Percentiles rank a stretch among this genome's conserved stretches.
phyloP scores from a whole-genome alignment of 2,113 vertebrate species.

The Nycticorax nycticorax region DNA sequence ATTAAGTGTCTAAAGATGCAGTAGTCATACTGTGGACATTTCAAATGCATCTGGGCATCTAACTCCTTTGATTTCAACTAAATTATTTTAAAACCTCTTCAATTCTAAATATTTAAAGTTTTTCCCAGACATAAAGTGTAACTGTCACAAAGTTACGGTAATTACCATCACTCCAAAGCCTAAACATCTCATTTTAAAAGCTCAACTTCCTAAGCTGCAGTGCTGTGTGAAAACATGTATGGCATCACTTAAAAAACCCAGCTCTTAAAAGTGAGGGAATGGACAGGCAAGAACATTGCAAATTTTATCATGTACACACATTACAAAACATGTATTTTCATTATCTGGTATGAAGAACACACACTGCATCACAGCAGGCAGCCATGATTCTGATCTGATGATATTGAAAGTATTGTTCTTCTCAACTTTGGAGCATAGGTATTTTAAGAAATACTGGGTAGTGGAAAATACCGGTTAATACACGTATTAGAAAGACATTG shows the following conservation, averaged over 20 bases:
- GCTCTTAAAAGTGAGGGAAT: not conserved
- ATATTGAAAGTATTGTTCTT: not conserved
- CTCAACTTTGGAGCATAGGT: not conserved
- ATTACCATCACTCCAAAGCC: not conserved
- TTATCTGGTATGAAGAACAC: not conserved
- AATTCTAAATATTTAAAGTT: not conserved
- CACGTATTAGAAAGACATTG: not conserved
- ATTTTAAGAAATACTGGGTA: not conserved
- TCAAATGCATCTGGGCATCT: not conserved
- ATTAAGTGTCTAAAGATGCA: not conserved
- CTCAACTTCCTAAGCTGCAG: not conserved
- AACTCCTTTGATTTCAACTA: not conserved
- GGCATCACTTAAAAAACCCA: not conserved
- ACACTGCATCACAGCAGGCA: not conserved
- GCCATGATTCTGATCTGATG: not conserved
- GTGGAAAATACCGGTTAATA: not conserved
- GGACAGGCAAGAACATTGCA: not conserved
- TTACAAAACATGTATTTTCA: not conserved
- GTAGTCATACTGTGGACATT: not conserved
- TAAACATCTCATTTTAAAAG: not conserved
- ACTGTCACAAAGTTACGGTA: not conserved
- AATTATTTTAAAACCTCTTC: not conserved
- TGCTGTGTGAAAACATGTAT: not conserved
- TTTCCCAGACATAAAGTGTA: not conserved
- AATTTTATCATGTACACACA: not conserved